Percentiles rank a stretch among this genome's conserved stretches.
phyloP scores from a whole-genome alignment of 2,797 vertebrate genomes.

The Lepidocolaptes lacrymiger region DNA sequence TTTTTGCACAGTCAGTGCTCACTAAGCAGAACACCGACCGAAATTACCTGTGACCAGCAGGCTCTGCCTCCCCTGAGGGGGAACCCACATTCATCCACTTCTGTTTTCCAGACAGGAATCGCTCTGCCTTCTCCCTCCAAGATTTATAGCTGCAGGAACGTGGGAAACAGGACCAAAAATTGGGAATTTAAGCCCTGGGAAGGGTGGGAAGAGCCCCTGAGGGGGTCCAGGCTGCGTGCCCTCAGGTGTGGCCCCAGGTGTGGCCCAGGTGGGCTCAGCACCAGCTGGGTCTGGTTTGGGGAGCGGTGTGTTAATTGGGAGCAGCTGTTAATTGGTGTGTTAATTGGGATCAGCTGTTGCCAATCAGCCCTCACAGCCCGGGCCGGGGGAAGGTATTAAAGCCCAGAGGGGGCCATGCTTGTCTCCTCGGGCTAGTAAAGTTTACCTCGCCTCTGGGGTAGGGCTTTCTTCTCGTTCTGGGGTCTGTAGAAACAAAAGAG shows the following conservation, averaged over 20 bases:
- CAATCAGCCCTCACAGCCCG: fast-evolving
- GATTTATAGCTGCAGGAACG: background rate
- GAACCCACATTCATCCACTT: fast-evolving
- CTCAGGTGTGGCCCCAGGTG: background rate
- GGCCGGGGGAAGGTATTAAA: background rate
- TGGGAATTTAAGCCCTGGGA: fast-evolving
- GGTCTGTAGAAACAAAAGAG: fast-evolving
- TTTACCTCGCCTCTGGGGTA: fast-evolving
- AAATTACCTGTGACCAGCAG: fast-evolving
- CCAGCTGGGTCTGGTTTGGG: background rate
- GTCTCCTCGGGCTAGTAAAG: fast-evolving
- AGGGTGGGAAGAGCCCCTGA: fast-evolving
- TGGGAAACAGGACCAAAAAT: fast-evolving
- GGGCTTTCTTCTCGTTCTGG: fast-evolving
- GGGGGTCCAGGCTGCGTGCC: fast-evolving
- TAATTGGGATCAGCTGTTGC: background rate
- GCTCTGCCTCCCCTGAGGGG: fast-evolving
- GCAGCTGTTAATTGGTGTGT: background rate
- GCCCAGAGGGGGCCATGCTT: fast-evolving
- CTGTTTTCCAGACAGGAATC: fast-evolving
- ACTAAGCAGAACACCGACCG: fast-evolving
- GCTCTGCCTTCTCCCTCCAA: fast-evolving
- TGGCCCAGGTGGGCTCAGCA: fast-evolving
- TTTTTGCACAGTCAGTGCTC: fast-evolving
- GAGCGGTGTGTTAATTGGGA: too few relatives aligned